Conservation (phyloP, 2,888 invertebrate species). For the Heliothis peltigera region DNA sequence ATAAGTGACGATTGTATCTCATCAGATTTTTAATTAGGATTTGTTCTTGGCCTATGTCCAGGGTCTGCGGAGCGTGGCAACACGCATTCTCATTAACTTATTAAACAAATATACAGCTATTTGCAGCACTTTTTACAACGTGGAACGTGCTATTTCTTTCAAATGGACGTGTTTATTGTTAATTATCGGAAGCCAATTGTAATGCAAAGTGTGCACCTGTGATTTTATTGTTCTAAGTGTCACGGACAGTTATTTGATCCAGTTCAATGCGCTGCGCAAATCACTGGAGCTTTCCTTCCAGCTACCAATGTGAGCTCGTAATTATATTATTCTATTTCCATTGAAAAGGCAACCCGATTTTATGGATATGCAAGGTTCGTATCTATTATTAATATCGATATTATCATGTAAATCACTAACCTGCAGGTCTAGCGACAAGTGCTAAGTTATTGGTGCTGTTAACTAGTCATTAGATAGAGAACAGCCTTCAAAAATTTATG, state of each 20-base stretch:
- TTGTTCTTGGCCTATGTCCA: constrained; percentile 67
- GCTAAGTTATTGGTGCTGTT: too few relatives aligned
- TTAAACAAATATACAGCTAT: constrained; percentile 58
- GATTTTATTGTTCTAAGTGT: constrained; percentile 76
- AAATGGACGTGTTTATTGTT: constrained; percentile 36
- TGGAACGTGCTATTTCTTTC: constrained; percentile 47
- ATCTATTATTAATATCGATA: too few relatives aligned
- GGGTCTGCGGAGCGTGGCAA: constrained; percentile 57
- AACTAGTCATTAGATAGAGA: too few relatives aligned
- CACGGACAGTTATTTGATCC: constrained; percentile 78
- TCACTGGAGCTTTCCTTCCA: constrained; percentile 41
- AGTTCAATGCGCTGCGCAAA: constrained; percentile 61
- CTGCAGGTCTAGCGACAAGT: too few relatives aligned
- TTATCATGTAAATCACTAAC: too few relatives aligned
- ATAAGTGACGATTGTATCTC: constrained; percentile 62
- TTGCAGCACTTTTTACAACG: constrained; percentile 34
- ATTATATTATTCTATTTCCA: background rate
- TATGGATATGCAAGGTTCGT: too few relatives aligned
- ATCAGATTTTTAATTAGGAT: constrained; percentile 67
- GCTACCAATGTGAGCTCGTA: constrained; percentile 24
- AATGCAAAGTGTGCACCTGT: constrained; percentile 66
- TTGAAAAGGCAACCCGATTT: background rate
- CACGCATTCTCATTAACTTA: constrained; percentile 64
- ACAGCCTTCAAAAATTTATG: too few relatives aligned
- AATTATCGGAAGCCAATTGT: constrained; percentile 46